Base-by-base conservation (phyloP, 1,140 invertebrate species). In the Pseudomyrmex dendroicus region DNA sequence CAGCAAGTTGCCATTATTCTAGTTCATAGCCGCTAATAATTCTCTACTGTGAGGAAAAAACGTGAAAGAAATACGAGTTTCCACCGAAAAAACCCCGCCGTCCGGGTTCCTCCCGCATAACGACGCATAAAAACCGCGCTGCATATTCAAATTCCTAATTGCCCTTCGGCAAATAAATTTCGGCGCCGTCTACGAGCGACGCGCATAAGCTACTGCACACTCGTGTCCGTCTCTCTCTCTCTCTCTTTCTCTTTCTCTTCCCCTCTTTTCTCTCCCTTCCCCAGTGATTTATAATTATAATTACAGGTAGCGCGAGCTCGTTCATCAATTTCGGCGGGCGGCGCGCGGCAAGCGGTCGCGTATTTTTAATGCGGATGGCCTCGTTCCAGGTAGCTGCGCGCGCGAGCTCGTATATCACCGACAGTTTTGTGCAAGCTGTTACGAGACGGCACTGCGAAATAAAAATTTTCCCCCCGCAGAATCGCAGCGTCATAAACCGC, bases 221-320 rank as follows among this genome's bases (percentile, higher is more conserved):
- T 20, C 61, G 76, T 70, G 77, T 70, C 73, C 74, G 54, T 59
- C 73, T 56, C 59, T 48, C 35, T 35, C 35, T 35, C 35, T 35
- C 25, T 35, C 25, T 35, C 25, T 2, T 1, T 25, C 35, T 35
- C 35, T 35, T 35, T 35, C 35, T 35, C 35, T 35, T 35, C 35
- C 35, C 5, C 35, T 35, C 35, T 35, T 35, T 35, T 35, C 35
- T 35, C 35, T 1, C 35, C 35, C 35, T 35, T 5, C 5, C 70
- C 63, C 84, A 86, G 88, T 91, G 91, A 92, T 92, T 91, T 92
- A 92, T 91, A 92, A 92, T 92, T 90, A 91, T 92, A 92, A 92
- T 92, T 91, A 86, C 85, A 83, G 80, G 64, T 90, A 91, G 89
- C 84, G 86, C 85, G 86, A 84, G 87, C 85, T 88, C 82, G 89